A percentile compares a stretch with the other conserved stretches of the same genome.
Evolutionary conservation across 2,113 vertebrate species (phyloP).

Genomic region (Menidia beryllina): DNA sequence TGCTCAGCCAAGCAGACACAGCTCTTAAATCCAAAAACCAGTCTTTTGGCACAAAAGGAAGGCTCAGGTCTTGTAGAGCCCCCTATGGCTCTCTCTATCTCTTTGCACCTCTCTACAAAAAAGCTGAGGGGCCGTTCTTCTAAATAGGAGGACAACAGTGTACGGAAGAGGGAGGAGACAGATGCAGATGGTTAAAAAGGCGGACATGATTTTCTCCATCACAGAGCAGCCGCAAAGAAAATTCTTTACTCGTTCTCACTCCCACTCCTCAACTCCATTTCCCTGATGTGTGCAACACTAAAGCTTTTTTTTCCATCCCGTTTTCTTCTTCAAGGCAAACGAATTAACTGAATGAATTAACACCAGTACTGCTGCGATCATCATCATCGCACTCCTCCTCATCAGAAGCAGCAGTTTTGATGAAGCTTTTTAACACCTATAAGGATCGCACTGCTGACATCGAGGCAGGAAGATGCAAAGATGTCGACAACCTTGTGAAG

Average conservation of each 20-base stretch:
- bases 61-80: conserved; percentile 64
- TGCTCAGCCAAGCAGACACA: conserved; percentile 75
- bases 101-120: conserved; percentile 59
- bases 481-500: conserved; percentile 68
- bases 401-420: conserved; percentile 61
- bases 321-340: conserved; percentile 64
- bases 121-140: conserved; percentile 52
- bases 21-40: conserved; percentile 72
- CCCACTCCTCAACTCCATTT: conserved; percentile 47
- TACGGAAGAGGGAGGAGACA: conserved; percentile 23
- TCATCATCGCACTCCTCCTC: conserved; percentile 63
- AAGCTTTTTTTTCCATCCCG: conserved; percentile 38
- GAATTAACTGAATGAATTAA: conserved; percentile 77
- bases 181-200: conserved; percentile 48
- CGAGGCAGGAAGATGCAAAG: conserved; percentile 68
- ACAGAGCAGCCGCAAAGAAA: conserved; percentile 44
- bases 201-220: conserved; percentile 58
- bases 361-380: conserved; percentile 64
- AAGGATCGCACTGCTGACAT: conserved; percentile 70
- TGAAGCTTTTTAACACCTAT: conserved; percentile 72
- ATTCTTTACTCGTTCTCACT: conserved; percentile 36
- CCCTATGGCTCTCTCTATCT: conserved; percentile 61
- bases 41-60: conserved; percentile 73
- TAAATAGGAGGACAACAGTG: conserved; percentile 43
- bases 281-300: conserved; percentile 61